Base-by-base conservation (phyloP, 2,888 invertebrate species). In the Erannis defoliaria region DNA sequence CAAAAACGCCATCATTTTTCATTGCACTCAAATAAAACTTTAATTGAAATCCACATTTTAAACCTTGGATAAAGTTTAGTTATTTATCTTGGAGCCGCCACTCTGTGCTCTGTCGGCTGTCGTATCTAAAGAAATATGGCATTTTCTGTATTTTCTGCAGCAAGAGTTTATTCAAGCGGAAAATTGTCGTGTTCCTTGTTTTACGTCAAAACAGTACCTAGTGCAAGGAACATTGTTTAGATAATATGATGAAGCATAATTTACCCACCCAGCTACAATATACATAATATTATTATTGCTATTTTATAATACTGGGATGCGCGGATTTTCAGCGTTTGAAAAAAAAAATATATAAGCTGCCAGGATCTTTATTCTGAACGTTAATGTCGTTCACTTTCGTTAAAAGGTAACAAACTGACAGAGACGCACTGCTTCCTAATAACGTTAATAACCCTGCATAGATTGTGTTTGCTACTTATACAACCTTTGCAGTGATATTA, bases 71-170 rank as follows among this genome's bases (percentile, higher is more conserved):
- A 46, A 50, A 55, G 49, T 61, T 55, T 50, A 21, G 51, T 26
- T 55, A 55, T 50, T 23, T 55, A 61, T 61, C 50, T 55, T 40
- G 45, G 8, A 38, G 37, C 51, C 33, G 37, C 48, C 49, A 38
- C 38, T 53, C 46, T 31, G 45, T 23, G 42, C 43, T 40, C 35
- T 29, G 55, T 40, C 14, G 40, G 43, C 45, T 55, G 60, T 61
- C 61, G 46, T 55, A 51, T 51, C 46, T 16, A 51, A 51, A 62
- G 46, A 62, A 62, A 53, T 62, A 62, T 62, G 35, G 51, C 16
- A 49, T 38, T 51, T 45, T 26, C 61, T 45, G 43, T 55, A 42
- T 58, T 57, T 57, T 57, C 50, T 59, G 45, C 45, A 55, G 31
- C 33, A 18, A 43, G 31, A 6, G 55, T 45, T 55, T 45, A 46